These are phyloP conservation scores for Glandiceps talaboti DNA, from an alignment of 53 echinoderm and acorn worm species.

Conservation along the genomic window DNA sequence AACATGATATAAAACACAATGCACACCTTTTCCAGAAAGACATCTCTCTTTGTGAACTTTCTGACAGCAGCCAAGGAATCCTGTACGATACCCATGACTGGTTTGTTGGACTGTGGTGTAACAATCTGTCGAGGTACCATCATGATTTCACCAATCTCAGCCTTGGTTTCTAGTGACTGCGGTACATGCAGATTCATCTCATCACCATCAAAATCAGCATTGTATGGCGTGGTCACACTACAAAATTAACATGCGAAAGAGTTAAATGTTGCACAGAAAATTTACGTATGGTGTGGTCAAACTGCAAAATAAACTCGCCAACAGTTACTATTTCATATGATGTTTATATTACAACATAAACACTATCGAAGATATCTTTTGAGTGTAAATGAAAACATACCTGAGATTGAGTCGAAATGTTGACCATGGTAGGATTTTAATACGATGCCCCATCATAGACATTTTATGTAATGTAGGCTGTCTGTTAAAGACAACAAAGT, in stretches of 20 bases:
- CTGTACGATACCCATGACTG: conserved; percentile 99
- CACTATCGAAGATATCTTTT: too few relatives aligned
- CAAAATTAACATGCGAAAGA: too few relatives aligned
- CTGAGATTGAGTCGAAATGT: conserved; percentile 97
- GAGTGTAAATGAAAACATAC: conserved; percentile 3
- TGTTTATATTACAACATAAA: too few relatives aligned
- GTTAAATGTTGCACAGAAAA: too few relatives aligned
- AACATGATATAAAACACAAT: too few relatives aligned
- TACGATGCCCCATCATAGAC: conserved; percentile 98
- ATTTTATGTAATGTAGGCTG: conserved; percentile 98
- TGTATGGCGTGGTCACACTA: conserved; percentile 98
- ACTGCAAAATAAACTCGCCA: too few relatives aligned
- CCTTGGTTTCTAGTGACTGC: conserved; percentile 90
- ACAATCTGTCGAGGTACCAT: conserved; percentile 96
- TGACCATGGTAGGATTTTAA: conserved; percentile 96
- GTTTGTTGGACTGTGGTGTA: conserved; percentile 96
- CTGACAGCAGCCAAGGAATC: conserved; percentile 86
- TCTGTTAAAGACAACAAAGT: conserved; percentile 94
- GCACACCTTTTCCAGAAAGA: conserved; percentile 89
- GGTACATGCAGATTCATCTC: conserved; percentile 99
- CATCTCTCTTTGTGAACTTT: conserved; percentile 96
- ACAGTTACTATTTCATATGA: too few relatives aligned
- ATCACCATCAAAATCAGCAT: conserved; percentile 99
- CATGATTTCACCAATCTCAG: conserved; percentile 89
- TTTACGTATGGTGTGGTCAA: too few relatives aligned